Evolutionary conservation across 2,797 vertebrate genomes (phyloP), one percentile per base, ranked within the genome.

Genomic region (Luscinia luscinia): DNA sequence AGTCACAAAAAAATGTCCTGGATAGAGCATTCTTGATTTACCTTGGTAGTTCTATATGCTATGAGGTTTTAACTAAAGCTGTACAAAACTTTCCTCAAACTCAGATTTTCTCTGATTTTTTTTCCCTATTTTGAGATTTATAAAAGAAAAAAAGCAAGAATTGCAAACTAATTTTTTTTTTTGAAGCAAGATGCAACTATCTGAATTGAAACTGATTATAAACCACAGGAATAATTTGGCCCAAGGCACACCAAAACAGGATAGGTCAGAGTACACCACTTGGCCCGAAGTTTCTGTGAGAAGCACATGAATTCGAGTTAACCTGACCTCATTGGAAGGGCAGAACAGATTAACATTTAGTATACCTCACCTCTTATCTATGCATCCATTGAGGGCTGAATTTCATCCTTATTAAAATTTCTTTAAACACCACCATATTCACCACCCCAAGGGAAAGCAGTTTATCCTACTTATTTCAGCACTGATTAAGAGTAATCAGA

Each of bases 401-500:
- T n/a, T 72, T 13, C 15, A 81, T 54, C 46, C 15, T 32, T 66
- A 41, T 86, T 81, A 72, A 62, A 90, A 87, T 26, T 76, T 85
- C 36, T 76, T 72, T 81, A 79, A 78, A 81, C 17, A 45, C 12
- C 15, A 40, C 1, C 38, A 28, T 75, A 80, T 77, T 83, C 69
- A 83, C 46, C 49, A 76, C 54, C 34, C 17, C 52, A 69, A 75
- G 34, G 32, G 41, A 82, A 63, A 80, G 7, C 9, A 75, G 36
- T 88, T 92, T 91, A 68, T 87, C 46, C 55, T 23, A 67, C 46
- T 76, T 87, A 52, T 84, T 96, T 89, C 73, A 90, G 36, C 40
- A 89, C 40, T 26, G 41, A 21, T 92, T 80, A 40, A 48, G 36
- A 89, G 30, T 55, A 82, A 74, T 67, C 38, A 45, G 24, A 19